phyloP scores from a whole-genome alignment of 2,797 vertebrate genomes.

The Argya squamiceps region DNA sequence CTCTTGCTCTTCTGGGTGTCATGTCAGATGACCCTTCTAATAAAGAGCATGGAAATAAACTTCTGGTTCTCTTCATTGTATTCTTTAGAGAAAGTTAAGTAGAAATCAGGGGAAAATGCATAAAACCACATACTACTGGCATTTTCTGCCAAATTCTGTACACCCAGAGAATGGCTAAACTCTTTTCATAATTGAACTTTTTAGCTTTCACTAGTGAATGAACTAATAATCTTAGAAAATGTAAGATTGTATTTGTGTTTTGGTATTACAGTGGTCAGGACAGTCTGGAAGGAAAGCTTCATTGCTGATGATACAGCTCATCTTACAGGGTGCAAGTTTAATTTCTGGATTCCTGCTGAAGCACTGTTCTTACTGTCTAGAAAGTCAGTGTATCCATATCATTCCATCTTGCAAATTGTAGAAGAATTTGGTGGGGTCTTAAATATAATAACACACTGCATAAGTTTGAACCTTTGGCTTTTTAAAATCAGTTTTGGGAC shows the following conservation, averaged over 20 bases:
- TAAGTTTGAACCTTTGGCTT: background rate
- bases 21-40: background rate
- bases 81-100: background rate
- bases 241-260: background rate
- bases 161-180: background rate
- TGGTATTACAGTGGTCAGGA: background rate
- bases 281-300: background rate
- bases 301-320: background rate
- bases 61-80: background rate
- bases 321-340: background rate
- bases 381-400: background rate
- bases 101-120: background rate
- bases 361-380: background rate
- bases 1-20: background rate
- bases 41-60: background rate
- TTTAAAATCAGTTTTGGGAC: background rate
- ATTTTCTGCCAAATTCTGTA: background rate
- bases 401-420: background rate
- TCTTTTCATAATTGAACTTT: background rate
- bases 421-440: background rate
- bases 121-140: background rate
- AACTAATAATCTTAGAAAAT: background rate
- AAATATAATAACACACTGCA: accelerated
- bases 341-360: background rate
- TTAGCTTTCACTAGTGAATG: background rate